A percentile compares a stretch with the other conserved stretches of the same genome.
phyloP scores from a whole-genome alignment of 2,113 vertebrate species.

The Dromiciops gliroides region DNA sequence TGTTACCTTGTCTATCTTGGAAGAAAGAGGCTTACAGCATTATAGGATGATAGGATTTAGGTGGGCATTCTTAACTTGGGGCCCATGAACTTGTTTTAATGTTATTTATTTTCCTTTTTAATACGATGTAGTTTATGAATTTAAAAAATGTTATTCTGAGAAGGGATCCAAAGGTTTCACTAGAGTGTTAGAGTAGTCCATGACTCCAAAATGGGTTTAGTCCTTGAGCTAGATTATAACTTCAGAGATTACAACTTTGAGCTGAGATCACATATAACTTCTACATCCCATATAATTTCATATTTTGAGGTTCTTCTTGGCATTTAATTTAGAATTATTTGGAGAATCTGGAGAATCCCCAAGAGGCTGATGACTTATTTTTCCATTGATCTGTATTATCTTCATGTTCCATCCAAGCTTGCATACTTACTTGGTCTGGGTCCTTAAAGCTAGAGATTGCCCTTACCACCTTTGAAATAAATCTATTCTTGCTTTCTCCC shows the following conservation, averaged over 20 bases:
- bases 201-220: neutral
- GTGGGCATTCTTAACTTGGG: neutral
- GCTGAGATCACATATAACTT: neutral
- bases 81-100: neutral
- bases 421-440: neutral
- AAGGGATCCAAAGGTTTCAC: neutral
- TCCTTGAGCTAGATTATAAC: neutral
- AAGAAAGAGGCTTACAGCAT: neutral
- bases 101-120: neutral
- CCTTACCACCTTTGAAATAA: neutral
- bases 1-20: neutral
- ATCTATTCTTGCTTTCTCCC: neutral
- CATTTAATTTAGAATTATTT: neutral
- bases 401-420: neutral
- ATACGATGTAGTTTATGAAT: neutral
- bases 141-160: neutral
- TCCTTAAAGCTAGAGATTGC: neutral
- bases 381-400: neutral
- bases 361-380: neutral
- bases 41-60: neutral
- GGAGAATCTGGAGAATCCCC: conserved; percentile 22
- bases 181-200: no score
- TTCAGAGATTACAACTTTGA: neutral
- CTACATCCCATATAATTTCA: neutral
- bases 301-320: neutral